Base-by-base conservation (phyloP, 2,888 invertebrate genomes). In the Griposia aprilina region DNA sequence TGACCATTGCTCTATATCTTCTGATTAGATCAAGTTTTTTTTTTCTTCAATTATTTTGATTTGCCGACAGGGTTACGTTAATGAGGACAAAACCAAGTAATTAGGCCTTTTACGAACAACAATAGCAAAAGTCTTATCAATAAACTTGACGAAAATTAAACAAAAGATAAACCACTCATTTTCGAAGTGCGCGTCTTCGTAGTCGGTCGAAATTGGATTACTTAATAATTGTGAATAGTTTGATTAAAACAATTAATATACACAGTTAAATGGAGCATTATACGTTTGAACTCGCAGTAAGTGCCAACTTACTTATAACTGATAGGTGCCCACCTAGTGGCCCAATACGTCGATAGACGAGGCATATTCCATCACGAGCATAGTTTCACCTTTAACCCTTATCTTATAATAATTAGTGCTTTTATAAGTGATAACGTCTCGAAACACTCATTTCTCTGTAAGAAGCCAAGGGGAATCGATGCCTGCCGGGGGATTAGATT, bases 201-300 rank as follows among this genome's bases (percentile, higher is more conserved):
- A 85, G 77, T 71, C 80, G 65, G 75, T 69, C 74, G 71, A 60
- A 63, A 48, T 76, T 69, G 66, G 30, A 74, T 50, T 23, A 55
- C 36, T 62, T 65, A 45, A 30, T 65, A 45, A 30, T 72, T 72
- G 73, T 66, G 30, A 67, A 45, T 48, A 57, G 26, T 62, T 50
- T 13, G 17, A 36, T n/a, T 50, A 62, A 45, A 71, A 30, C 10
- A 55, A 78, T 52, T 20, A 55, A 26, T 36, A 17, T n/a, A 55
- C 8, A 50, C 55, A 74, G 65, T 63, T 62, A 83, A 89, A 93
- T 94, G 94, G 92, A 93, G 87, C 70, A 87, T 11, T 94, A 93
- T 78, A 93, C 83, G 83, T 89, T 90, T 67, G 91, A 92, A 82
- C 87, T 90, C 23, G 74, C 88, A 13, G 94, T 93, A 74, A 93